phyloP scores from a whole-genome alignment of 30 jellyfish, hydroid and myxozoan genomes.

The Kudoa iwatai region DNA sequence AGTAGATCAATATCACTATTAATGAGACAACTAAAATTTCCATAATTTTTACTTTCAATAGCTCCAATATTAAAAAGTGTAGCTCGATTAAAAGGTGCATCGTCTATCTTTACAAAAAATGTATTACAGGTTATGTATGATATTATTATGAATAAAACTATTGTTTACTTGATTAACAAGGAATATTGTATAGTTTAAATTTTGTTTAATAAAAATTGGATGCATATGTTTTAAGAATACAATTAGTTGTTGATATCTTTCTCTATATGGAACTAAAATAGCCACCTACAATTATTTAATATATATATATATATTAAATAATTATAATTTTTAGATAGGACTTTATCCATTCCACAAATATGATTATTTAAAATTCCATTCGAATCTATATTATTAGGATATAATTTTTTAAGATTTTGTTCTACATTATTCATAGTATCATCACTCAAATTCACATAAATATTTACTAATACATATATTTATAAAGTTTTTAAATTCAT shows the following conservation, averaged over 20 bases:
- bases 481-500: no score
- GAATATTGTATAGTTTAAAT: constrained; percentile 16
- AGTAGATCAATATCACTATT: constrained; percentile 60
- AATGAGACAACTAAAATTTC: constrained; percentile 25
- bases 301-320: background rate
- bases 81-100: constrained; percentile 68
- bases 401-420: no score
- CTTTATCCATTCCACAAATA: no score
- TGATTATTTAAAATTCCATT: no score
- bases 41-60: constrained; percentile 22
- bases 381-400: no score
- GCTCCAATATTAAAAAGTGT: constrained; percentile 55
- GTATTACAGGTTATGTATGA: no score
- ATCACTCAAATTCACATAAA: no score
- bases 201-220: constrained; percentile 26
- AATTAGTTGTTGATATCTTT: constrained; percentile 15
- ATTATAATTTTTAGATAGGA: background rate
- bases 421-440: no score
- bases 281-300: constrained; percentile 6
- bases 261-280: constrained; percentile 20
- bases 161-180: constrained; percentile 17
- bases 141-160: constrained; percentile 1
- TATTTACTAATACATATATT: no score
- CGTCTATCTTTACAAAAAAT: no score
- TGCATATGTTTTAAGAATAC: constrained; percentile 16